Evolutionary conservation across 2,797 vertebrate genomes (phyloP), one percentile per base, ranked within the genome.

Genomic region (Dryobates pubescens): DNA sequence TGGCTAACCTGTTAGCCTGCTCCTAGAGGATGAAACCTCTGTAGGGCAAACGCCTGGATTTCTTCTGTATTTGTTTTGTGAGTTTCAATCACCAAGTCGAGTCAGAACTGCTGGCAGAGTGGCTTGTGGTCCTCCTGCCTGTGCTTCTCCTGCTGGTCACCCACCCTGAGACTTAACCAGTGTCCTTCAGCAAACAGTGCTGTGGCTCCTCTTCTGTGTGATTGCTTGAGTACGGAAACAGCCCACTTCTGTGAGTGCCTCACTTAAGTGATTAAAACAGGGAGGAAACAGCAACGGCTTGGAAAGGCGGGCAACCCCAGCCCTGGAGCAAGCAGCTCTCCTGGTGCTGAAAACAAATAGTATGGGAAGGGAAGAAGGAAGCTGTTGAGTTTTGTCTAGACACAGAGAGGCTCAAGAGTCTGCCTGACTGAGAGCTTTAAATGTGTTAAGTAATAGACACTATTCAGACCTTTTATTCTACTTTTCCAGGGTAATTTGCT

Each of bases 51-150:
- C n/a, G 15, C 70, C 70, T 75, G 61, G 7, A 73, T 76, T 73
- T 74, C 75, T 82, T 29, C 10, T 8, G 53, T 65, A 34, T 90
- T 87, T 86, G 67, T 92, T 93, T 75, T 88, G 74, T 80, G 86
- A n/a, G 61, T 91, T 96, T 82, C 69, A 86, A 61, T 71, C 82
- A 63, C 17, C 2, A 29, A 72, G 54, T 79, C 1, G 4, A 81
- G 89, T 59, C 19, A 5, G 64, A 59, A 20, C 45, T 64, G 84
- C 71, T 56, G 23, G 51, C 19, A 15, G 70, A 95, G 92, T 23
- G 18, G 82, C 61, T 16, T 0, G 63, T 43, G 83, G 54, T 76
- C 85, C 84, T 86, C 77, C 65, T 82, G 67, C 29, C 80, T 61
- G 86, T 64, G 73, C 89, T 76, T 88, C 87, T 47, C 62, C 53